Base-by-base conservation (phyloP, 1,140 invertebrate species). In the Caerostris extrusa region DNA sequence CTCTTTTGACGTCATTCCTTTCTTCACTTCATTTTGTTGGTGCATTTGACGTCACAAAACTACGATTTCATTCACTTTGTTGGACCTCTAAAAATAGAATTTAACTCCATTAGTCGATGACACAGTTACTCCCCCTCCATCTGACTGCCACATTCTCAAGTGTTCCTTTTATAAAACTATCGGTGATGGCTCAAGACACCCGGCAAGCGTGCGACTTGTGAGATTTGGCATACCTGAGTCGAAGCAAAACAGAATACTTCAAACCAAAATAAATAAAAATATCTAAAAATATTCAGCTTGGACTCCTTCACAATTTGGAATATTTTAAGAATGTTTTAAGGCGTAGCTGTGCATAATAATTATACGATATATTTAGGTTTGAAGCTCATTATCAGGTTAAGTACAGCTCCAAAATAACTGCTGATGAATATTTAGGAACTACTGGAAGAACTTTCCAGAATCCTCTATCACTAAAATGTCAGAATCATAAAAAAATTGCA, bases 61-160 rank as follows among this genome's bases (percentile, higher is more conserved):
- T 85, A 85, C 90, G 90, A 92, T 92, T 92, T 92, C 90, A 92
- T 92, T 92, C 90, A 92, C 60, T 83, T 64, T 71, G 71, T 82
- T 34, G 58, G 58, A 60, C 53, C 81, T 85, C 90, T 92, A 83
- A 85, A 92, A 92, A 92, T 92, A 92, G 90, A n/a, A 90, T 81
- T 19, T 34, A 57, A 67, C 90, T 34, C 81, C 90, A 92, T 92
- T 77, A 77, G 64, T 34, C 34, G 88, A 77, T 90, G 88, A 77
- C 88, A 90, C 55, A 90, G 60, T 90, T 92, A 85, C 64, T 50
- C 86, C 71, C 71, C 71, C 71, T 77, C 19, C 71, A 77, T 53
- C 71, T 53, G 71, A 77, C 71, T 77, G 10, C 61, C 61, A 64
- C 61, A 64, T 77, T 4, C 50, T 77, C 71, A 77, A 77, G 71